A percentile compares a stretch with the other conserved stretches of the same genome.
These are phyloP conservation scores for Microcaecilia unicolor DNA, from an alignment of 2,797 vertebrate genomes.

Conservation along the genomic window DNA sequence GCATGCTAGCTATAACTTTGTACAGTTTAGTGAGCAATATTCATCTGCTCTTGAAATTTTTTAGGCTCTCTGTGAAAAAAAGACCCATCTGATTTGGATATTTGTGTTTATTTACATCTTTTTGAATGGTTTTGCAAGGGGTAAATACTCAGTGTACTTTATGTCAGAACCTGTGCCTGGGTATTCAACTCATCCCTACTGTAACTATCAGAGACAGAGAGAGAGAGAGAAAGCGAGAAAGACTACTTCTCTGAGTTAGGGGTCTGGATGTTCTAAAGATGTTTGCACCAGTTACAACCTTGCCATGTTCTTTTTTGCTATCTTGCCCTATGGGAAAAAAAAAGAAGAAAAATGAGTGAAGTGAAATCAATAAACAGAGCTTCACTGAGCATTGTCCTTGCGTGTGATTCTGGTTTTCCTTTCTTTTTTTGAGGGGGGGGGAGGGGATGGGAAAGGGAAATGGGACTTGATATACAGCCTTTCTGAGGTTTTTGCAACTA, in stretches of 20 bases:
- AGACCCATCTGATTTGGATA: constrained; percentile 51
- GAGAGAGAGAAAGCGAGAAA: neutral
- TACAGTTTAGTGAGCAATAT: constrained; percentile 69
- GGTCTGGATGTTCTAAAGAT: constrained; percentile 20
- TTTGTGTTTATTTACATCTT: constrained; percentile 42
- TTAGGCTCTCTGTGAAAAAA: constrained; percentile 58
- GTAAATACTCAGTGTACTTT: constrained; percentile 35
- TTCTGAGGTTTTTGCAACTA: too few species aligned
- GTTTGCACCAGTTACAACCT: constrained; percentile 33
- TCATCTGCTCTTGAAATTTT: constrained; percentile 65
- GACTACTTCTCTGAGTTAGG: neutral
- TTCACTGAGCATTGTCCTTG: constrained; percentile 34
- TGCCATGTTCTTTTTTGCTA: constrained; percentile 41
- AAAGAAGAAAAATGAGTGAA: constrained; percentile 34
- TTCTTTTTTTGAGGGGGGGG: too few species aligned
- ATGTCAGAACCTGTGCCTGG: constrained; percentile 30
- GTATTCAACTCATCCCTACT: constrained; percentile 36
- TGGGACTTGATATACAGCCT: too few species aligned
- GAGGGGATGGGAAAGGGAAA: too few species aligned
- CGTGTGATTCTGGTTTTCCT: too few species aligned
- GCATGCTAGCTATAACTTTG: constrained; percentile 70
- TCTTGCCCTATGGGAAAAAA: constrained; percentile 43
- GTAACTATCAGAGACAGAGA: constrained; percentile 29
- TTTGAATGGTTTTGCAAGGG: constrained; percentile 40
- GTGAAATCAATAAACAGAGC: constrained; percentile 52